Base-by-base conservation (phyloP, 2,797 vertebrate species). In the Clarias fuscus region DNA sequence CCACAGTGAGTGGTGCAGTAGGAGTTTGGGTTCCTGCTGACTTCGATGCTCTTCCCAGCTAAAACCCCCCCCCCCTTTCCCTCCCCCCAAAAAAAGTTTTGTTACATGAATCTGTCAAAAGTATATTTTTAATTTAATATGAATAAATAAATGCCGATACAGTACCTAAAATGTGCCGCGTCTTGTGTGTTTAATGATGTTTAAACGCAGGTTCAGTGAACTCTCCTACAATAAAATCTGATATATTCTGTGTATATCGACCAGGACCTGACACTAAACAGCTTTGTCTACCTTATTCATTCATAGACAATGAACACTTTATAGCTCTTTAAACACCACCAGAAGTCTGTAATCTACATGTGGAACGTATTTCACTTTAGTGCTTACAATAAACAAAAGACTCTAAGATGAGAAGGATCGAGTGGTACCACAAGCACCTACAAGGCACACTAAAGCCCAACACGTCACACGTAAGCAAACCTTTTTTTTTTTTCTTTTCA, bases 101-200 rank as follows among this genome's bases (percentile, higher is more conserved):
- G 97, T 98, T 99, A 99, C 97, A 98, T 98, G 97, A 97, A 98
- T 97, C 97, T 98, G 97, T 99, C 97, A 98, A 97, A 98, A 98
- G 96, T 99, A 98, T 99, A 99, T 99, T 99, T 99, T 99, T 99
- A 99, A 99, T 98, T 99, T 99, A 99, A 98, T 99, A 99, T 98
- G 97, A 99, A 99, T 98, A 97, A 99, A 99, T 97, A 97, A 99
- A 98, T 96, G 97, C 97, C 94, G 93, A 94, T 95, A 91, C 93
- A 94, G 93, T 94, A 96, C 95, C 94, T 95, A 93, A 93, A 24
- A 82, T 33, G 48, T 20, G 67, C 7, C 20, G 24, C 81, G 37
- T 85, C 2, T 56, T 65, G 59, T 83, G 82, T 77, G 27, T 24
- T 59, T 64, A 15, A 68, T 86, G 24, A n/a, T 37, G 18, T 84